phyloP scores from a whole-genome alignment of 2,113 vertebrate species.

The Pangasianodon gigas region DNA sequence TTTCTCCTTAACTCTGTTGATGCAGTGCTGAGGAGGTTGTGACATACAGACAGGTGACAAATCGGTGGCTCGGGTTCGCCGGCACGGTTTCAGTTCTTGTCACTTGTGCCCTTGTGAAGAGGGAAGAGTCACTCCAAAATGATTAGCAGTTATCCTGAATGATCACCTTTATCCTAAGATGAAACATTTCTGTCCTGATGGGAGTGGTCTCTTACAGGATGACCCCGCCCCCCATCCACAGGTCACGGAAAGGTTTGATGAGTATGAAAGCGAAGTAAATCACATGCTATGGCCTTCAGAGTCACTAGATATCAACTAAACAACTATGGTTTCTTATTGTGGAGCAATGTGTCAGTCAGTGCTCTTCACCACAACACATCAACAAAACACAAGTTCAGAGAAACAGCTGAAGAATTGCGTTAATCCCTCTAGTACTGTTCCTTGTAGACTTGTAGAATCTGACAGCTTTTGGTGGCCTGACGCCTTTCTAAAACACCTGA shows the following conservation, averaged over 20 bases:
- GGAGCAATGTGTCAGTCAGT: not conserved
- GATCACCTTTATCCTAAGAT: not conserved
- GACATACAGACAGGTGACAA: not conserved
- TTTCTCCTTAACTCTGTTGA: not conserved
- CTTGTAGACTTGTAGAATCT: not conserved
- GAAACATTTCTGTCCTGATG: not conserved
- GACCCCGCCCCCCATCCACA: not conserved
- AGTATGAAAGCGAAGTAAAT: not conserved
- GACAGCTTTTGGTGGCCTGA: not conserved
- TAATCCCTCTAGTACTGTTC: not conserved
- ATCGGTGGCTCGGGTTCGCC: not conserved
- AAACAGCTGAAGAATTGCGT: not conserved
- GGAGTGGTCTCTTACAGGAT: not conserved
- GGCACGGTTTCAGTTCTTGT: not conserved
- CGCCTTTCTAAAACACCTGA: too few species aligned
- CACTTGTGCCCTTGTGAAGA: not conserved
- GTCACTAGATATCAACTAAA: not conserved
- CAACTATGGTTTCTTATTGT: not conserved
- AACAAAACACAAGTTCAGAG: not conserved
- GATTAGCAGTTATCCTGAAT: not conserved
- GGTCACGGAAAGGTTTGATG: not conserved
- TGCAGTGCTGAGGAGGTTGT: not conserved
- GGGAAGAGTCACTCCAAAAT: not conserved
- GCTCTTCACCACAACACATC: not conserved
- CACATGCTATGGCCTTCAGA: not conserved